Base-by-base conservation (phyloP, 2,888 invertebrate species). In the Achlya flavicornis region DNA sequence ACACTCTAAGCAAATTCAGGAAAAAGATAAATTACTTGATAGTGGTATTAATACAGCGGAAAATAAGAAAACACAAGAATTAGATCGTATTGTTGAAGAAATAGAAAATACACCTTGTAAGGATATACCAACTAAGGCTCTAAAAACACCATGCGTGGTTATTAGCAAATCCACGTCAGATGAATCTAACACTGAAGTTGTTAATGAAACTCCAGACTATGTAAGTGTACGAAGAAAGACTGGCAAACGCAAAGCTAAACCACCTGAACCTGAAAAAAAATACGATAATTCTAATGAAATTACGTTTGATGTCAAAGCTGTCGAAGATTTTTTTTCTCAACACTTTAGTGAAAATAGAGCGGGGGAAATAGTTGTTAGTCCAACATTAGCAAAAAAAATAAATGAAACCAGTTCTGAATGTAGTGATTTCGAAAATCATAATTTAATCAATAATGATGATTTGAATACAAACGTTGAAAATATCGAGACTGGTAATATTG, bases 311-410 rank as follows among this genome's bases (percentile, higher is more conserved):
- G 78, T 70, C 3, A 70, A 83, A 48, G 73, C 69, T 4, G 76
- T 89, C 7, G 89, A 91, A 75, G 70, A 84, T 6, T 87, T 88
- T 62, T 90, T 91, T 65, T 79, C 85, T 0, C 83, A 90, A 68
- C 88, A 91, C 68, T 75, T 82, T 38, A 53, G 70, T 38, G 81
- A 87, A 66, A 85, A 82, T 58, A 70, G 67, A 60, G 65, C 66
- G 12, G 73, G 73, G 3, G 79, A 85, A 53, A 64, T 84, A 16
- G 64, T 79, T 5, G 80, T 89, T 58, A 91, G 88, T 75, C 88
- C 90, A 33, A 77, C 83, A 11, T 72, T 89, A 64, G 90, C 89
- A 2, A 84, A 76, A 43, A 88, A 86, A 79, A 81, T 89, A 2
- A 91, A 90, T 61, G 83, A 81, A 72, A 82, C 83, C 0, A 87